Evolutionary conservation across 2,888 invertebrate species (phyloP), one percentile per base, ranked within the genome.

Genomic region (Cybosia mesomella): DNA sequence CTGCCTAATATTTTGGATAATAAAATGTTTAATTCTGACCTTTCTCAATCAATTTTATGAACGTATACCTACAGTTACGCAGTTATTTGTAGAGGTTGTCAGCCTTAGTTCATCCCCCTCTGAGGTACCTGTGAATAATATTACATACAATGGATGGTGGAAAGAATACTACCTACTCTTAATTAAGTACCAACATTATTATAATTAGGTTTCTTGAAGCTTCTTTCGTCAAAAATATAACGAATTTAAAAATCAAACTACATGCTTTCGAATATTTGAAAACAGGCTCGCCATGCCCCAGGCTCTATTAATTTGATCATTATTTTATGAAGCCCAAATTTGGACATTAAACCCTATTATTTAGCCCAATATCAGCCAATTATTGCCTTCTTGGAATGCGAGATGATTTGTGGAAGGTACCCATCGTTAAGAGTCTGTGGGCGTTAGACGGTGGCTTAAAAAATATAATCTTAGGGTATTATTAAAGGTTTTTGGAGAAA

Each of bases 251-350:
- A 36, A 79, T 74, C 64, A 77, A 59, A 66, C 74, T 54, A 34
- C 54, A 34, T 70, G 72, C 73, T 60, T 57, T 60, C 67, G 66
- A 81, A 79, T 83, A 83, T 76, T 78, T 71, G 80, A 80, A 86
- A 85, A 85, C 85, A 79, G 82, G 73, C 73, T 67, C 64, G 64
- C 53, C 32, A 55, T 22, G 74, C 86, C 82, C 63, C 61, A 63
- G 80, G 89, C 79, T 54, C 66, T 75, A 75, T 82, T 81, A 89
- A 84, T 86, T 86, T 84, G 89, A 86, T 92, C 91, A 92, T 93
- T 93, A 92, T 92, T 93, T 93, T 93, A 93, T 93, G 92, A 89
- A 78, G 72, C 80, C 87, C 91, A 90, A 89, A 92, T 92, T 91
- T 91, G 88, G 85, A 71, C 79, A 81, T 83, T 90, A 90, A 90